Conservation (phyloP, 1,140 invertebrate species). For the Bombus waltoni region DNA sequence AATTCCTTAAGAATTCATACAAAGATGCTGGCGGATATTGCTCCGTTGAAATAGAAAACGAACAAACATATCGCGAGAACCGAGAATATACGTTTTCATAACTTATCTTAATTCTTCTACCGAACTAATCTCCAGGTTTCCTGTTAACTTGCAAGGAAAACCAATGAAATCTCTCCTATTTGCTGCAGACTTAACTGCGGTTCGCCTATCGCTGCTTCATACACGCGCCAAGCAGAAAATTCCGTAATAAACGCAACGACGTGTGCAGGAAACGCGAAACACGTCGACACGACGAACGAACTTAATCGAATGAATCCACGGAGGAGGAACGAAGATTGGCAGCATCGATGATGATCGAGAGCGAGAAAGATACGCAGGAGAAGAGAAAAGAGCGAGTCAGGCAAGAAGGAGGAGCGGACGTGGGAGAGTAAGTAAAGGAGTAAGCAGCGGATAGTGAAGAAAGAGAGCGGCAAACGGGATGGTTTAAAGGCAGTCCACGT, state of each 20-base stretch:
- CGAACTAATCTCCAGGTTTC: background rate
- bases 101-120: background rate
- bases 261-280: background rate
- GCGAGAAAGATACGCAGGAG: background rate
- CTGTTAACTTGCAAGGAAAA: background rate
- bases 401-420: background rate
- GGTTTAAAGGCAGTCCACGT: constrained; percentile 75
- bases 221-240: too few species aligned
- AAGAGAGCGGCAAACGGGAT: constrained; percentile 53
- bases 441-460: constrained; percentile 25
- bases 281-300: background rate
- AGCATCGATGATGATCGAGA: background rate
- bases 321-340: background rate
- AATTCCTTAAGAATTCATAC: background rate
- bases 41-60: too few species aligned
- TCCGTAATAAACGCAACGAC: background rate
- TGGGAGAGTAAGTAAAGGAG: constrained; percentile 25
- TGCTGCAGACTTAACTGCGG: background rate
- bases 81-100: background rate
- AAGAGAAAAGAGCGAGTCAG: constrained; percentile 23
- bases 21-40: background rate
- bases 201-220: background rate
- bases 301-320: background rate
- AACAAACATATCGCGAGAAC: background rate
- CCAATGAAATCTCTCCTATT: background rate